phyloP scores from a whole-genome alignment of 2,113 vertebrate species.

The Oxyura jamaicensis region DNA sequence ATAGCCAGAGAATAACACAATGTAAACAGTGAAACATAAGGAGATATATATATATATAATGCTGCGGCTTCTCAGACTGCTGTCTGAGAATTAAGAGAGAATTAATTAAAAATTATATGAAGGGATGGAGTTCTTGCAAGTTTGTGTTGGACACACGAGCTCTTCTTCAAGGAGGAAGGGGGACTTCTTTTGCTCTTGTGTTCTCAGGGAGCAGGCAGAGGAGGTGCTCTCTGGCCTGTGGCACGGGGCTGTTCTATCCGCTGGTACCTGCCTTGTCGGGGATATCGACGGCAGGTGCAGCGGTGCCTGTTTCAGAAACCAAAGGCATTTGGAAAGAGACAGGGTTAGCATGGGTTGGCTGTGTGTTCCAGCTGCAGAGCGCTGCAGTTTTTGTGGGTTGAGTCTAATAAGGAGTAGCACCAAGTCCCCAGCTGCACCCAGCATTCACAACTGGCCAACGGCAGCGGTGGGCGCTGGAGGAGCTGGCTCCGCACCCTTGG shows the following conservation, averaged over 20 bases:
- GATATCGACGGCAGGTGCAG: conserved; percentile 15
- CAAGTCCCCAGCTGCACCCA: background rate
- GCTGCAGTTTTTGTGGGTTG: background rate
- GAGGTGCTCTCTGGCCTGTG: background rate
- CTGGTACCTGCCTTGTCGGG: background rate
- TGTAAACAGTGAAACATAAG: conserved; percentile 39
- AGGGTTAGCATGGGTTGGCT: background rate
- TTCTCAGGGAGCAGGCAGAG: background rate
- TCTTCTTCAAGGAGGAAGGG: background rate
- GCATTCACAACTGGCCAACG: background rate
- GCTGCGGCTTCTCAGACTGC: conserved; percentile 7
- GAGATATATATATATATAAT: conserved; percentile 4
- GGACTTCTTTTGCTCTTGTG: background rate
- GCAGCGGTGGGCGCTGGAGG: background rate
- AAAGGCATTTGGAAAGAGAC: background rate
- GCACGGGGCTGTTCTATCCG: background rate
- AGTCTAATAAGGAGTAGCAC: background rate
- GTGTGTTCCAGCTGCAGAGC: background rate
- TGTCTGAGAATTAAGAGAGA: background rate
- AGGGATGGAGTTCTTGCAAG: background rate
- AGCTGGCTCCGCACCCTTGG: conserved; percentile 37
- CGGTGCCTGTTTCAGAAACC: background rate
- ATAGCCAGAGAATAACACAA: conserved; percentile 43
- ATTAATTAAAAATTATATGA: background rate
- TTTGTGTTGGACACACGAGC: background rate